These are phyloP conservation scores for Channa maculata DNA, from an alignment of 2,113 vertebrate genomes.

Conservation along the genomic window DNA sequence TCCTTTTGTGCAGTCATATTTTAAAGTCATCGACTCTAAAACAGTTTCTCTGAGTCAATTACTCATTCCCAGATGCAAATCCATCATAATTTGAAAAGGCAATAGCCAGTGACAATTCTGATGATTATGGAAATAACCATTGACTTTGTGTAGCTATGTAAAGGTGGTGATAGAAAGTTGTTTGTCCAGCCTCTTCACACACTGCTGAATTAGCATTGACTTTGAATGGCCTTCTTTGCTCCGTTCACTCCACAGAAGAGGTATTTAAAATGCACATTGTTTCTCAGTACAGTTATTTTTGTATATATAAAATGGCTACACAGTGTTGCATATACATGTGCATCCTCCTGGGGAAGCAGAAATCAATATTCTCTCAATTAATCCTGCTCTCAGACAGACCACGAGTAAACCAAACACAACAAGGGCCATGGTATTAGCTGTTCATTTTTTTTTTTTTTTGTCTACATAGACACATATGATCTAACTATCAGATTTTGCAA, in stretches of 20 bases:
- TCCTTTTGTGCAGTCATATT: conserved; percentile 44
- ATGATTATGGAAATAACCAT: conserved; percentile 44
- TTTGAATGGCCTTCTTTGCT: conserved; percentile 40
- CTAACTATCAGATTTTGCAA: too few relatives aligned
- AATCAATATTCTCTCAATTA: too few relatives aligned
- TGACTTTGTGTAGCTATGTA: conserved; percentile 50
- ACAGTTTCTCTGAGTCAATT: conserved; percentile 45
- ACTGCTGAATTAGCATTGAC: conserved; percentile 53
- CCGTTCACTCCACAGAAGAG: conserved; percentile 10
- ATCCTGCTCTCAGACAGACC: too few relatives aligned
- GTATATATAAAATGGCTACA: background rate
- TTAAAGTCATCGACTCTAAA: conserved; percentile 48
- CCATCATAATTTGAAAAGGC: conserved; percentile 66
- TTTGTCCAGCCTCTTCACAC: conserved; percentile 51
- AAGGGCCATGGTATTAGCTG: too few relatives aligned
- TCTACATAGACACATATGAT: too few relatives aligned
- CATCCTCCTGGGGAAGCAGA: background rate
- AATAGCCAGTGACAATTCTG: conserved; percentile 41
- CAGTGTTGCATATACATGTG: background rate
- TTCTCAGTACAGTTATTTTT: conserved; percentile 1
- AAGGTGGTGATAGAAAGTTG: conserved; percentile 53
- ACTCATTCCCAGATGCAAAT: conserved; percentile 43
- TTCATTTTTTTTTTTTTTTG: too few relatives aligned
- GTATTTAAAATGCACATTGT: conserved; percentile 25
- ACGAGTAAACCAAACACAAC: too few relatives aligned